Conservation (phyloP, 2,888 invertebrate species). For the Amaurobius ferox region DNA sequence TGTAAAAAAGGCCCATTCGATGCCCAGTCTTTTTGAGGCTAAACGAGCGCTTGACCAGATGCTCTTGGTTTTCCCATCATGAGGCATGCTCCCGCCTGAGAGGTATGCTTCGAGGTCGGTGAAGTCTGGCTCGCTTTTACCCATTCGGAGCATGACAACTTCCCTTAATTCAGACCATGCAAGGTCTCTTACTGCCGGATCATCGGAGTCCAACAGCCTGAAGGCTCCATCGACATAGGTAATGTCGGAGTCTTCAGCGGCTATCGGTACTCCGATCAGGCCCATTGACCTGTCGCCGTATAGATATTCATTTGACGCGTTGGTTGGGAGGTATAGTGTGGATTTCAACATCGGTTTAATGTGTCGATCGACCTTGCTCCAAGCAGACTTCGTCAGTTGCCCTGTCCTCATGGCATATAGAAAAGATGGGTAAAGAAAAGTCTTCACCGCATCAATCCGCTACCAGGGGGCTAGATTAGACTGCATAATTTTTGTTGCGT, state of each 20-base stretch:
- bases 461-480: neutral
- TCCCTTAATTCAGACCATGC: neutral
- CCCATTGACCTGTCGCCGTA: neutral
- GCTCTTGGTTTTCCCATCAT: no score
- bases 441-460: neutral
- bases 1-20: no score
- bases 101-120: no score
- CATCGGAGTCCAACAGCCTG: neutral
- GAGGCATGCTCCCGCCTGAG: no score
- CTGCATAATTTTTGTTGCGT: neutral
- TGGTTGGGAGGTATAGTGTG: neutral
- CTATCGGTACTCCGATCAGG: neutral
- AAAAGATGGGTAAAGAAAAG: neutral
- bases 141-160: no score
- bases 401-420: neutral
- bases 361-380: neutral
- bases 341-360: neutral
- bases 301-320: neutral
- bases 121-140: no score
- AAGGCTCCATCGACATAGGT: neutral
- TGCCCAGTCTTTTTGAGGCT: no score
- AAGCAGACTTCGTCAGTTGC: neutral
- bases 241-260: neutral
- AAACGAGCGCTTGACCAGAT: no score
- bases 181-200: neutral